A percentile compares a stretch with the other conserved stretches of the same genome.
These are phyloP conservation scores for Achatina immaculata DNA, from an alignment of 1,140 invertebrate species.

Conservation along the genomic window DNA sequence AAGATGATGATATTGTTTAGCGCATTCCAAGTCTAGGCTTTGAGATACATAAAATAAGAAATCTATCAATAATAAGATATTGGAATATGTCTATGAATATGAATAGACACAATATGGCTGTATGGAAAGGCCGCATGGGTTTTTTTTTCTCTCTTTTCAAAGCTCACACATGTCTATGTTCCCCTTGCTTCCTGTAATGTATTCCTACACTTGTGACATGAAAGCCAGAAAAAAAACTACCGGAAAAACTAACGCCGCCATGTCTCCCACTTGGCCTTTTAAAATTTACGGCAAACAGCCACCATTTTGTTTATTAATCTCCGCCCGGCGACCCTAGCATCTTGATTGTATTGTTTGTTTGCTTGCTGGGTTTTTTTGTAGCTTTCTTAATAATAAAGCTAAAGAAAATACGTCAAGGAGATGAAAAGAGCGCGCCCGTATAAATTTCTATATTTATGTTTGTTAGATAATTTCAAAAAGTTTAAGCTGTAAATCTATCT, in stretches of 20 bases:
- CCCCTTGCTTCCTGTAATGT: not conserved
- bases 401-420: too few species aligned
- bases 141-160: not conserved
- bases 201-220: constrained; percentile 6
- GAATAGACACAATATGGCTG: constrained; percentile 19
- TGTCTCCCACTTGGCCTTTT: constrained; percentile 20
- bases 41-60: constrained; percentile 27
- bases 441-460: too few species aligned
- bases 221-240: not conserved
- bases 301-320: constrained; percentile 12
- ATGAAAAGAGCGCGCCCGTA: too few species aligned
- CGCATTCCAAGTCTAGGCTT: not conserved
- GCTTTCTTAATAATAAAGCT: too few species aligned
- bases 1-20: constrained; percentile 17
- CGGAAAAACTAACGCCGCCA: not conserved
- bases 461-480: too few species aligned
- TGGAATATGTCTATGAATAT: constrained; percentile 7
- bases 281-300: not conserved
- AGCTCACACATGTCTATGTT: not conserved
- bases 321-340: not conserved
- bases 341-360: not conserved
- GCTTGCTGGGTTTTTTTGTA: too few species aligned
- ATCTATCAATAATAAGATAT: constrained; percentile 18
- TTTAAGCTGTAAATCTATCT: too few species aligned
- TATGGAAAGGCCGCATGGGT: constrained; percentile 8